A percentile compares a stretch with the other conserved stretches of the same genome.
phyloP scores from a whole-genome alignment of 1,140 invertebrate genomes.

The Drosophila ironensis region DNA sequence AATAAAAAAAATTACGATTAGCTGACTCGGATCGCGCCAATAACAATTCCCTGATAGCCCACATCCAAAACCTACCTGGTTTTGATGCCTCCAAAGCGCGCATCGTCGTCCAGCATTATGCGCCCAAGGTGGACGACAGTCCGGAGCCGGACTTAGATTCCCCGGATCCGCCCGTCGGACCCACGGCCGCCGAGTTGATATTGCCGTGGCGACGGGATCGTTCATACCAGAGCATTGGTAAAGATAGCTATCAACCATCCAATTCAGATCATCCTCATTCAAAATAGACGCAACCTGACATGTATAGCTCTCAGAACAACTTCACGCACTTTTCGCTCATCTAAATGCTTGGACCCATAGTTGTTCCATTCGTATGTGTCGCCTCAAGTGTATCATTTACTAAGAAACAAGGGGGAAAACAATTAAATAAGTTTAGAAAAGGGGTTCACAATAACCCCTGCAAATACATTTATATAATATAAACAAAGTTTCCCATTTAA shows the following conservation, averaged over 20 bases:
- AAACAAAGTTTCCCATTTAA: no score
- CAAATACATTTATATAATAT: no score
- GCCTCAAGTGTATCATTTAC: no score
- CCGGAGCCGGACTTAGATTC: slow-evolving; percentile 64
- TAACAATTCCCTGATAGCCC: slow-evolving; percentile 86
- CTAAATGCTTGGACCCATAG: slow-evolving; percentile 10
- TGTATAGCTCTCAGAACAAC: neutral
- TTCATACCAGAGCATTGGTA: slow-evolving; percentile 83
- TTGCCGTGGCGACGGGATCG: slow-evolving; percentile 89
- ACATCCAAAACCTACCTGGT: slow-evolving; percentile 85
- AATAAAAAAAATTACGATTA: slow-evolving; percentile 50
- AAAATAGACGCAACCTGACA: no score
- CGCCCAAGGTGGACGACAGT: slow-evolving; percentile 82
- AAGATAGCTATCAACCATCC: slow-evolving; percentile 45
- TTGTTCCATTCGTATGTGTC: no score
- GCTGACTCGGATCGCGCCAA: slow-evolving; percentile 83
- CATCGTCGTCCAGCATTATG: slow-evolving; percentile 86
- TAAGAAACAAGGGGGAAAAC: no score
- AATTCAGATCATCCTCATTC: slow-evolving; percentile 34
- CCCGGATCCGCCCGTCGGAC: slow-evolving; percentile 83
- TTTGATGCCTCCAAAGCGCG: slow-evolving; percentile 86
- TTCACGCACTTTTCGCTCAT: slow-evolving; percentile 17
- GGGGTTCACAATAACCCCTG: no score
- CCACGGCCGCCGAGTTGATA: slow-evolving; percentile 88
- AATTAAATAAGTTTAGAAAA: no score